A percentile compares a stretch with the other conserved stretches of the same genome.
Evolutionary conservation across 30 jellyfish, hydroid and myxozoan genomes (phyloP).

Genomic region (Turritopsis rubra): DNA sequence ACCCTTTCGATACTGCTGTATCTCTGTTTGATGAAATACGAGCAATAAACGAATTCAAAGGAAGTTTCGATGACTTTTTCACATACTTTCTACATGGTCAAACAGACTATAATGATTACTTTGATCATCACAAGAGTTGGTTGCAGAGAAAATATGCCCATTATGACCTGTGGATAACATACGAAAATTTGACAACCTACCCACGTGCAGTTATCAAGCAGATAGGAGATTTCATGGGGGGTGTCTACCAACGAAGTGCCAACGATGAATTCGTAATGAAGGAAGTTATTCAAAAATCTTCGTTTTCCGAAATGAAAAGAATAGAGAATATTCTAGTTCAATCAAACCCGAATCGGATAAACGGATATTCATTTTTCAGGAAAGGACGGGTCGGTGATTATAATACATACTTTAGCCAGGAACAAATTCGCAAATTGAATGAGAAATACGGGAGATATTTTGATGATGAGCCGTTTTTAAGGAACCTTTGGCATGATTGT

Average conservation of each 20-base stretch:
- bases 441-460: conserved; percentile 5
- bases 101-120: conserved; percentile 36
- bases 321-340: conserved; percentile 21
- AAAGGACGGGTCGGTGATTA: conserved; percentile 22
- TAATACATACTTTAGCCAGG: not conserved
- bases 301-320: conserved; percentile 26
- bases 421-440: not conserved
- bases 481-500: not conserved
- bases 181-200: conserved; percentile 20
- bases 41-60: conserved; percentile 35
- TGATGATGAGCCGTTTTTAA: not conserved
- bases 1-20: conserved; percentile 39
- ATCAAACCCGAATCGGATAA: conserved; percentile 31
- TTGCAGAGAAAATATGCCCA: conserved; percentile 15
- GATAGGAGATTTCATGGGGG: conserved; percentile 30
- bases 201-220: conserved; percentile 34
- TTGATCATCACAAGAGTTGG: conserved; percentile 31
- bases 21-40: conserved; percentile 24
- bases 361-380: conserved; percentile 28
- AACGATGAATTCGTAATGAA: conserved; percentile 24
- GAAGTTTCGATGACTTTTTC: conserved; percentile 26
- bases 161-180: conserved; percentile 26
- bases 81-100: conserved; percentile 35
- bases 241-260: conserved; percentile 26
- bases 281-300: conserved; percentile 2